A percentile compares a stretch with the other conserved stretches of the same genome.
These are phyloP conservation scores for Ammodytes dubius DNA, from an alignment of 2,113 vertebrate genomes.

Conservation along the genomic window DNA sequence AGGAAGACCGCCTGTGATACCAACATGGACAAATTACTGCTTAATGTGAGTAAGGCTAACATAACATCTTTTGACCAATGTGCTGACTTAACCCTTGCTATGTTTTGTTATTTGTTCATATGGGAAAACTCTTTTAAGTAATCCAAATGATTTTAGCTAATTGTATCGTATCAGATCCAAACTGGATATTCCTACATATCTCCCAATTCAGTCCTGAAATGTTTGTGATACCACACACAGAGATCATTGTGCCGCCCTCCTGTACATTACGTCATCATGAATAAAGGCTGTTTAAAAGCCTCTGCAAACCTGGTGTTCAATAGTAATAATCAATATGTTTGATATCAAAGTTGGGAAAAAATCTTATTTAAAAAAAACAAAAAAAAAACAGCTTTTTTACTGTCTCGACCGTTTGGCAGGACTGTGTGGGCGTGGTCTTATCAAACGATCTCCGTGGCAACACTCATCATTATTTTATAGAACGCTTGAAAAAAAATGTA, in stretches of 20 bases:
- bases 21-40: slow-evolving; percentile 95
- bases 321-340: no score
- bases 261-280: neutral
- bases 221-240: neutral
- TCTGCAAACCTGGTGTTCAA: no score
- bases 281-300: neutral
- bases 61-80: neutral
- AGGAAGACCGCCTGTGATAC: slow-evolving; percentile 90
- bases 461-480: no score
- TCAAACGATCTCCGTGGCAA: no score
- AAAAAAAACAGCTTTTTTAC: no score
- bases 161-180: neutral
- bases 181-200: neutral
- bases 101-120: neutral
- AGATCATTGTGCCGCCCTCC: neutral
- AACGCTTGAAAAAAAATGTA: no score
- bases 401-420: no score
- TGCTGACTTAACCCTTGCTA: neutral
- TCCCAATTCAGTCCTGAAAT: neutral
- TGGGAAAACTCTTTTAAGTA: neutral
- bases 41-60: slow-evolving; percentile 91
- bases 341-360: no score
- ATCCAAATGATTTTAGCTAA: neutral
- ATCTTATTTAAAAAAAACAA: no score
- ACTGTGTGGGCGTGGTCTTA: no score